Evolutionary conservation across 1,140 invertebrate genomes (phyloP), one percentile per base, ranked within the genome.

Genomic region (Sarcophaga bullata): DNA sequence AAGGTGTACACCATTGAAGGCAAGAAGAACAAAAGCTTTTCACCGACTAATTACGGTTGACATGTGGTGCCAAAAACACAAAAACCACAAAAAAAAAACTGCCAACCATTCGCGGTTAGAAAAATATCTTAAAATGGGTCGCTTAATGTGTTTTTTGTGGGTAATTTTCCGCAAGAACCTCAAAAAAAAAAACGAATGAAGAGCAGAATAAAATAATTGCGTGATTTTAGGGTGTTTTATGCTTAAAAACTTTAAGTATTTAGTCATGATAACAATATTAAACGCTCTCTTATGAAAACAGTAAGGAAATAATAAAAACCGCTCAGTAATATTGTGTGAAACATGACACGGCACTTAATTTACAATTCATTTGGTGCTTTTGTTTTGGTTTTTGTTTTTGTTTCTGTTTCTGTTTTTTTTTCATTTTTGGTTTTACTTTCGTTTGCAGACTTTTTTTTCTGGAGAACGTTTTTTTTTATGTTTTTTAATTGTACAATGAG

Each of bases 331-430:
- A 50, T 78, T 78, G 75, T 84, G 83, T 84, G 83, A 82, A 84
- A 84, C 83, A 84, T 84, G 83, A 84, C 83, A 84, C 83, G 81
- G 73, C 83, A 84, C 81, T 84, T 84, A 84, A 84, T 84, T 84
- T 84, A 84, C 83, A 84, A 84, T 84, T 84, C 83, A 84, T 84
- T 84, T 84, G 83, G 83, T 82, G 68, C 19, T 52, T 81, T 81
- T 13, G 4, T 4, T 37, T 37, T 37, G 1, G 25, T 37, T 37
- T 37, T 4, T 37, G n/a, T n/a, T n/a, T n/a, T n/a, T n/a, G n/a
- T n/a, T n/a, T n/a, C n/a, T n/a, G n/a, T n/a, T n/a, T n/a, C n/a
- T n/a, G n/a, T 37, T 37, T 68, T 68, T 13, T 73, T 76, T 15
- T 46, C 48, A 73, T 73, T 48, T n/a, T 48, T 37, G 48, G 52